Conservation (phyloP, 1,140 invertebrate genomes). For the Papilio machaon region DNA sequence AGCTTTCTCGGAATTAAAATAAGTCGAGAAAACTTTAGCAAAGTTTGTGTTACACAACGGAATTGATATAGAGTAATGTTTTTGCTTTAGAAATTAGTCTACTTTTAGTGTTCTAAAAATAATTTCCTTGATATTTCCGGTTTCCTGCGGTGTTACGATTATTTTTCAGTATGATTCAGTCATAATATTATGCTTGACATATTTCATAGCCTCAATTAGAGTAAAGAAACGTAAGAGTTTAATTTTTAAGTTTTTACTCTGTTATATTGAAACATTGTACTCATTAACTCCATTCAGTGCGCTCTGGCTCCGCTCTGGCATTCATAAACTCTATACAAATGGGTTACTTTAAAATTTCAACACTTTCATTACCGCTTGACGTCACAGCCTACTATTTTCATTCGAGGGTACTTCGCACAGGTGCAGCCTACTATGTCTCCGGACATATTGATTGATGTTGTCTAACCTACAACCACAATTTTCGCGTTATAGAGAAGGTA, state of each 20-base stretch:
- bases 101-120: no score
- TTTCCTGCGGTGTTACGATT: no score
- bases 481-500: not conserved
- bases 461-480: slow-evolving; percentile 1
- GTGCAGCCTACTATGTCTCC: not conserved
- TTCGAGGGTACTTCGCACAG: slow-evolving; percentile 25
- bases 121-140: no score
- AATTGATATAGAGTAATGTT: no score
- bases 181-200: no score
- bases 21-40: not conserved
- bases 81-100: no score
- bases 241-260: no score
- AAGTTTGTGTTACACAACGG: no score
- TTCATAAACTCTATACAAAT: slow-evolving; percentile 25
- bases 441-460: not conserved
- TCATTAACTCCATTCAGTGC: not conserved
- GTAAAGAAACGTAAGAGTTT: not conserved
- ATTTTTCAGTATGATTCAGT: no score
- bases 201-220: not conserved
- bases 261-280: not conserved
- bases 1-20: not conserved
- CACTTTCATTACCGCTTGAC: slow-evolving; percentile 27
- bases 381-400: slow-evolving; percentile 23
- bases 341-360: slow-evolving; percentile 18
- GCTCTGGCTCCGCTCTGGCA: not conserved